phyloP scores from a whole-genome alignment of 2,888 invertebrate species.

The Andrena trimmerana region DNA sequence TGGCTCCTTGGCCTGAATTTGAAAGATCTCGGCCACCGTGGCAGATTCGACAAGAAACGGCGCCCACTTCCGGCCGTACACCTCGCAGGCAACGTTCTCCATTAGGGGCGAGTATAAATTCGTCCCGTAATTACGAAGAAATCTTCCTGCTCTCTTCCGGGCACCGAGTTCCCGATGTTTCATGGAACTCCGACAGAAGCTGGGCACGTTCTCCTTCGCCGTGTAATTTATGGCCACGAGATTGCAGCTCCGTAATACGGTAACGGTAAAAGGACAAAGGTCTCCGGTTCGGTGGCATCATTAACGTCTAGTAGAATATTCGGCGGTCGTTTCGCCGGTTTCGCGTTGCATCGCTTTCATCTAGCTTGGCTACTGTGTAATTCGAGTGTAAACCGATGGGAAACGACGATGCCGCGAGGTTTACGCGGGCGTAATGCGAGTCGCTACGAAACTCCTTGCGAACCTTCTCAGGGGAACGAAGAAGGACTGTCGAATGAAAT shows the following conservation, averaged over 20 bases:
- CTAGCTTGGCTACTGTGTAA: slow-evolving; percentile 49
- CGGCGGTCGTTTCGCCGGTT: slow-evolving; percentile 57
- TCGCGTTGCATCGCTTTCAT: slow-evolving; percentile 57
- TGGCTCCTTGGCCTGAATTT: not conserved
- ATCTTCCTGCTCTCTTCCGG: slow-evolving; percentile 31
- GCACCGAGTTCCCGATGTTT: slow-evolving; percentile 36
- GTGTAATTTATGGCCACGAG: slow-evolving; percentile 63
- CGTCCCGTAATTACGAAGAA: slow-evolving; percentile 46
- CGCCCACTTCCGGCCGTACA: not conserved
- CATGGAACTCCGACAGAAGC: slow-evolving; percentile 36
- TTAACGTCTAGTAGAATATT: slow-evolving; percentile 69
- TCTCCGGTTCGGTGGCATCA: slow-evolving; percentile 64
- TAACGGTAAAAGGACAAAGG: slow-evolving; percentile 54
- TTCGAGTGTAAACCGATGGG: slow-evolving; percentile 54
- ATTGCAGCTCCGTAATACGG: slow-evolving; percentile 57
- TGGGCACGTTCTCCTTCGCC: slow-evolving; percentile 34
- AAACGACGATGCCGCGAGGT: slow-evolving; percentile 49
- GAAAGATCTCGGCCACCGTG: not conserved
- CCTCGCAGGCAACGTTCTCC: slow-evolving; percentile 16
- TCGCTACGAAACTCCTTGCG: no score
- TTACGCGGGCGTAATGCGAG: not conserved
- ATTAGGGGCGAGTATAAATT: slow-evolving; percentile 41
- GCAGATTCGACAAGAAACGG: slow-evolving; percentile 6
- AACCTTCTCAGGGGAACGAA: not conserved
- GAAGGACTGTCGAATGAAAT: not conserved